phyloP scores from a whole-genome alignment of 1,140 invertebrate species.

The Lepidotrigona ventralis region DNA sequence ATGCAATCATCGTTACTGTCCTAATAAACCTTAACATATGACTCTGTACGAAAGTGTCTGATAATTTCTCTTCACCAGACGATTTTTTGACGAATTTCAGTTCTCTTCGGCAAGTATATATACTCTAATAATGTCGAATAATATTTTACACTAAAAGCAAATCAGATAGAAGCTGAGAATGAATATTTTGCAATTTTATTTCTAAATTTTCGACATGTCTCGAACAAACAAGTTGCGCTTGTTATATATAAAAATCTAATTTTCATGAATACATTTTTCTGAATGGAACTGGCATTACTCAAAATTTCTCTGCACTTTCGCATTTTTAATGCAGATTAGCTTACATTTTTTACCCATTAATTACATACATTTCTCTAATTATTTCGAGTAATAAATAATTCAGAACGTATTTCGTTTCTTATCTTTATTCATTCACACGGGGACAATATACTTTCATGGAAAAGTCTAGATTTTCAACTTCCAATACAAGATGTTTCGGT shows the following conservation, averaged over 20 bases:
- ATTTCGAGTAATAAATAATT: no score
- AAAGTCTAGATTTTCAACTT: no score
- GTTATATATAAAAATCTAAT: background rate
- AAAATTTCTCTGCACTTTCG: background rate
- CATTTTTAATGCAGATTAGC: no score
- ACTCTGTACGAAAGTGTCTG: conserved; percentile 50
- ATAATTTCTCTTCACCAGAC: background rate
- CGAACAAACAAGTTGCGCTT: background rate
- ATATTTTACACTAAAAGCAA: background rate
- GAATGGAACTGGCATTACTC: background rate
- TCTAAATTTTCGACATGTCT: no score
- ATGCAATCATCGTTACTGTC: conserved; percentile 75
- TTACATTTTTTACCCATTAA: no score
- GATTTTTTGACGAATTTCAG: background rate
- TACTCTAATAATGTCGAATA: background rate
- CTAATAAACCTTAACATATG: conserved; percentile 73
- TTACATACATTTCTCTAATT: no score
- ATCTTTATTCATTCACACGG: no score
- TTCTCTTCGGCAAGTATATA: background rate
- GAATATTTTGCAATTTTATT: background rate
- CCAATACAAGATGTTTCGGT: no score
- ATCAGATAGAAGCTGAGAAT: background rate
- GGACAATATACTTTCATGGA: no score
- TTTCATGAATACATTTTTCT: background rate
- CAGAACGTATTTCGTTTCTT: no score